Base-by-base conservation (phyloP, 2,113 vertebrate species). In the Ceyx melanurus region DNA sequence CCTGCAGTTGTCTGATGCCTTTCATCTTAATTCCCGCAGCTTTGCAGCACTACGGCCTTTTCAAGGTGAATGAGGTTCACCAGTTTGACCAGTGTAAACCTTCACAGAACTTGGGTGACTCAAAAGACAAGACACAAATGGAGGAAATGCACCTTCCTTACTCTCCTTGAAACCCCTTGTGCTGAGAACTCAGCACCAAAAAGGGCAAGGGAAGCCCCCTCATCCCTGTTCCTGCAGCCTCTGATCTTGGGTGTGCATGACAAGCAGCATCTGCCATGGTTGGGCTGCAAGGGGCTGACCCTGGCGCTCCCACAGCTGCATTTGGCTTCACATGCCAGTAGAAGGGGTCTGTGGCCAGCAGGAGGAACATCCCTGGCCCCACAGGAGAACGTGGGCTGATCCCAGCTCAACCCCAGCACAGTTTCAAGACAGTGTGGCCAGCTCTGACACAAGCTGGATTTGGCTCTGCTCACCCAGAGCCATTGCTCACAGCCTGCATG, bases 401-500 rank as follows among this genome's bases (percentile, higher is more conserved):
- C n/a, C 17, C 50, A 66, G n/a, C 42, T 76, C n/a, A 48, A 11
- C 9, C 17, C 35, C 73, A 60, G 57, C 45, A 9, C 1, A 2
- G 25, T 3, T 42, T 29, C 21, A 29, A 43, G 20, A 35, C 20
- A 29, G 31, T 0, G 0, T 15, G 15, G 42, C 53, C 10, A 4
- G 40, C 37, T 91, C 57, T 15, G 20, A 50, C 0, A 0, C 5
- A 26, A 58, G 19, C 33, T 67, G 46, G 46, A 42, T 58, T 66
- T 0, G 0, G 11, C 53, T 50, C 51, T 2, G 5, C 26, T 67
- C 62, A 31, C 25, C 25, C 43, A 42, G 23, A 79, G 53, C 62
- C 57, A 15, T 2, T 0, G 0, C 35, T 2, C 1, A 35, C 42
- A 81, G 31, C 26, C 50, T 23, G 20, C 37, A 9, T 0, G 0